These are phyloP conservation scores for Phrynocephalus versicolor DNA, from an alignment of 2,113 vertebrate genomes.

Conservation along the genomic window DNA sequence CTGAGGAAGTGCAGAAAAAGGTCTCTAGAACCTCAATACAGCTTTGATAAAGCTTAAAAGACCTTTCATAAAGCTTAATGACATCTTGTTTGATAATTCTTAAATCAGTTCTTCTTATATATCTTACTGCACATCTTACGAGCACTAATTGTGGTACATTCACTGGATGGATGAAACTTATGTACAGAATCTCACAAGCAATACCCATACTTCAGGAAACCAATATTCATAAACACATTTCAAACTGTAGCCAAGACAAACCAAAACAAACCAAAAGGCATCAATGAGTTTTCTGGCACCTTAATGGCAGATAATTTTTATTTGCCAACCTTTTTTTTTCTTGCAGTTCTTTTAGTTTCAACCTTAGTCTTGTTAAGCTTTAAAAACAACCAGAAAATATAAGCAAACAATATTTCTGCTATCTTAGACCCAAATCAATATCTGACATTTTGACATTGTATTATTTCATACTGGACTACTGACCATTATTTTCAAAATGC, in stretches of 20 bases:
- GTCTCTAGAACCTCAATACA: neutral
- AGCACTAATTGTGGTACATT: neutral
- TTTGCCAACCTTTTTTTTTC: too few species aligned
- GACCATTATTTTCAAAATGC: neutral
- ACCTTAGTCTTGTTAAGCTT: neutral
- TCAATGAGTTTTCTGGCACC: too few species aligned
- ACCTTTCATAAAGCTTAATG: neutral
- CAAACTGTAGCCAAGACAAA: too few species aligned
- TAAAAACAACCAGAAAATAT: neutral
- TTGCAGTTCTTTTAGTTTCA: neutral
- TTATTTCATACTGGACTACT: neutral
- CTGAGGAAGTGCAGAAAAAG: neutral
- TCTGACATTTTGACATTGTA: neutral
- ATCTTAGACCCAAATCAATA: neutral
- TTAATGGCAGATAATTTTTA: too few species aligned
- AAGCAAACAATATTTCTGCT: neutral
- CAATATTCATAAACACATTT: too few species aligned
- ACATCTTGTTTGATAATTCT: neutral
- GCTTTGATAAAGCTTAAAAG: conserved; percentile 3
- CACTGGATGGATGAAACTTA: neutral
- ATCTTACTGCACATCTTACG: neutral
- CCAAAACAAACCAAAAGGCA: too few species aligned
- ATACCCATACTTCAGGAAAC: too few species aligned
- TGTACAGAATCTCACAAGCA: neutral
- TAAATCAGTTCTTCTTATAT: neutral